Conservation (phyloP, 2,797 vertebrate genomes). For the Hipposideros larvatus region DNA sequence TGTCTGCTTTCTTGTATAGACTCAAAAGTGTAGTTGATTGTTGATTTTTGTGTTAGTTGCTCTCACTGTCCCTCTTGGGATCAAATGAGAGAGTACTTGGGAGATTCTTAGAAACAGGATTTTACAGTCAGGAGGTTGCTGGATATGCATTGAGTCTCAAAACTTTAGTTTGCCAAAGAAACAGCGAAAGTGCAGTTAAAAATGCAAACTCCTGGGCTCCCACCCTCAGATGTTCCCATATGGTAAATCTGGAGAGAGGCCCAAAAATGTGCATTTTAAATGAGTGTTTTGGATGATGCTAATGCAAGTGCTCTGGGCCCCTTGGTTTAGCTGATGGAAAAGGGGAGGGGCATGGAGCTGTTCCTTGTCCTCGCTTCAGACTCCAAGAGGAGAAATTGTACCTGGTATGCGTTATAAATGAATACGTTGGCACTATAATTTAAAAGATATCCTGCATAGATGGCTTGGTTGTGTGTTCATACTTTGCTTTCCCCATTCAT, state of each 20-base stretch:
- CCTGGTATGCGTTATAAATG: rapidly evolving
- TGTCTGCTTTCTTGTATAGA: neutral
- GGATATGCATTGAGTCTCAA: neutral
- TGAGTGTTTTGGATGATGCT: neutral
- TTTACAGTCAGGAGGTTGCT: neutral
- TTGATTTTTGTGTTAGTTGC: neutral
- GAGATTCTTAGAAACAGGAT: neutral
- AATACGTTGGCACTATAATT: neutral
- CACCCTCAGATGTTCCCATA: neutral
- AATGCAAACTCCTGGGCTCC: neutral
- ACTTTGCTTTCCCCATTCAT: neutral
- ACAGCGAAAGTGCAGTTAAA: neutral
- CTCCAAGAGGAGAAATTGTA: neutral
- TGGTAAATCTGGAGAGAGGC: neutral
- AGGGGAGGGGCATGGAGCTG: too few species aligned
- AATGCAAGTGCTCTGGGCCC: neutral
- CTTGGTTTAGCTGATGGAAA: neutral
- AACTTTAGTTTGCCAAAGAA: neutral
- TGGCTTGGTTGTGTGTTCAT: neutral
- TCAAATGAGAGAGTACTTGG: neutral
- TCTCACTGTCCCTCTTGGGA: neutral
- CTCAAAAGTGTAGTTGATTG: neutral
- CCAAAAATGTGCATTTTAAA: neutral
- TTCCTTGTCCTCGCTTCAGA: neutral
- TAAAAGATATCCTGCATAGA: neutral